phyloP scores from a whole-genome alignment of 2,797 vertebrate species.

The Ceryle rudis region DNA sequence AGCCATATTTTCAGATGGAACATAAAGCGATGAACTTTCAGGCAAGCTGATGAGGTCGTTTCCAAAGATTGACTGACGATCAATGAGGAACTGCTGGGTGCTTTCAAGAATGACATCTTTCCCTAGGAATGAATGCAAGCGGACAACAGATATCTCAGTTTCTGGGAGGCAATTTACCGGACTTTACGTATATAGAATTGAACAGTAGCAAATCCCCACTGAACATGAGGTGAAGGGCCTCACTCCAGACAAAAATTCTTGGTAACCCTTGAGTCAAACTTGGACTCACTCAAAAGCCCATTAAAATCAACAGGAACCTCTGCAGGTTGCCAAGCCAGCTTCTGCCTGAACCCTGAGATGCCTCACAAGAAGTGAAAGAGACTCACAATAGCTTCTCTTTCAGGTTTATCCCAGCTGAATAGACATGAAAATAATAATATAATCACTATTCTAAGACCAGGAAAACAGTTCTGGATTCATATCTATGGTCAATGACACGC shows the following conservation, averaged over 20 bases:
- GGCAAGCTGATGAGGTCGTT: slow-evolving; percentile 50
- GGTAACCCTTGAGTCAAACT: background rate
- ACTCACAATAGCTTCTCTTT: background rate
- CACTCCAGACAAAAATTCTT: background rate
- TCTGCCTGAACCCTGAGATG: background rate
- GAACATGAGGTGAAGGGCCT: background rate
- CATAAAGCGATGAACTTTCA: slow-evolving; percentile 45
- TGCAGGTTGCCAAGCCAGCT: background rate
- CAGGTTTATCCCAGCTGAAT: background rate
- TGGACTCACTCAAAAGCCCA: background rate
- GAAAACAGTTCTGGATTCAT: background rate
- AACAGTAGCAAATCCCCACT: background rate
- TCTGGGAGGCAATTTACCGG: background rate
- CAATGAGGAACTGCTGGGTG: slow-evolving; percentile 31
- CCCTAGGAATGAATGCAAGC: slow-evolving; percentile 25
- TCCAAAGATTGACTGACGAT: slow-evolving; percentile 46
- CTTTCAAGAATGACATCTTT: slow-evolving; percentile 58
- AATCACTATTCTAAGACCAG: background rate
- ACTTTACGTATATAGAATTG: background rate
- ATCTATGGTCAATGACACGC: background rate
- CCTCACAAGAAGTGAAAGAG: background rate
- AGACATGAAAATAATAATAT: background rate
- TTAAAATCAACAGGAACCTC: background rate
- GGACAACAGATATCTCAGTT: background rate
- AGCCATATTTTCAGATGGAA: slow-evolving; percentile 38